Base-by-base conservation (phyloP, 1,140 invertebrate species). In the Bombus impatiens region DNA sequence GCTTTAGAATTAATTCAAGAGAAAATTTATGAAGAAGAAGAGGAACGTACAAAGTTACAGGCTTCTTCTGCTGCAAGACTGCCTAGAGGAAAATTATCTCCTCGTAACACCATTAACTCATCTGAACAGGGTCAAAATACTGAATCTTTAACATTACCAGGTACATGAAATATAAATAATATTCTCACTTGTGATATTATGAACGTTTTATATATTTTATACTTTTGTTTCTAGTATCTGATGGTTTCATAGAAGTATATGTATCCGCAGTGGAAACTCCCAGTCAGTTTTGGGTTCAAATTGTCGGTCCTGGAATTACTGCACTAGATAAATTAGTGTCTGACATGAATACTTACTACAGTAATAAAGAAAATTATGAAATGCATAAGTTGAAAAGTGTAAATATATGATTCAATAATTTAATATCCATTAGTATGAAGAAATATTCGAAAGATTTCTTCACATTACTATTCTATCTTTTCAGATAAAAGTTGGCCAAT, bases 271-370 rank as follows among this genome's bases (percentile, higher is more conserved):
- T 98, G 78, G 96, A 97, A 35, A 96, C 96, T n/a, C 98, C 98
- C 25, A 96, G 96, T 3, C 96, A 97, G 42, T 98, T 98, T 94
- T 98, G 98, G 97, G 95, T 98, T 32, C 98, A 98, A 95, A 96
- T 98, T 70, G 95, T 97, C 57, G 96, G 97, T 0, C 95, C 96
- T 2, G 96, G 97, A 91, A 96, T 97, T 9, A 95, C 96, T 12
- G 96, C 97, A 90, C 94, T 98, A 12, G 97, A 98, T 93, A 95
- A 96, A 71, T 95, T 98, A 72, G 96, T 97, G 28, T 95, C 96
- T 18, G 95, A 97, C 82, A 98, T 98, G 97, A 98, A 97, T 4
- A 96, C 96, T 13, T 98, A 97, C 93, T 98, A 98, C 92, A 93
- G 94, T 62, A 95, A 96, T 57, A 92, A 95, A 79, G 96, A 97